Evolutionary conservation across 2,888 invertebrate species (phyloP).

Genomic region (Capitulum mitella): DNA sequence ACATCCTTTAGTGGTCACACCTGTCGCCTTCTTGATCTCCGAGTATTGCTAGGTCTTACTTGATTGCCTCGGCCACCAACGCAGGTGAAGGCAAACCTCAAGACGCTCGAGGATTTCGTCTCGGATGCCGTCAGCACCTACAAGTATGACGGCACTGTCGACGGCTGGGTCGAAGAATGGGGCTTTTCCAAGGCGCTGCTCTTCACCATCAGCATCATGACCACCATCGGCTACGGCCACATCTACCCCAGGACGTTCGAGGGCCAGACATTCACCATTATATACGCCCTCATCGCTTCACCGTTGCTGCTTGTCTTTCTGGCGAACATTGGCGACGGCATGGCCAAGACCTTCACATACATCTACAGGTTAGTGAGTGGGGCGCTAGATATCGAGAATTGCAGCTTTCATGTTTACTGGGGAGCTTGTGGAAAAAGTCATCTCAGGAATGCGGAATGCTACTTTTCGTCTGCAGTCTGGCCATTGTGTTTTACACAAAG

Average conservation of each 20-base stretch:
- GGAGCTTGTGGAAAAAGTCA: too few species aligned
- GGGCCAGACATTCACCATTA: conserved; percentile 37
- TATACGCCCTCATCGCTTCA: conserved; percentile 38
- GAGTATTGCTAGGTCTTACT: neutral
- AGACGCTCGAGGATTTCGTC: conserved; percentile 37
- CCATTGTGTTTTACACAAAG: too few species aligned
- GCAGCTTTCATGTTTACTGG: too few species aligned
- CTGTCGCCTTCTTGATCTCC: neutral
- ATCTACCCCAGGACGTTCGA: conserved; percentile 38
- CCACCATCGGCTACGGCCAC: conserved; percentile 40
- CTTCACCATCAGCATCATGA: conserved; percentile 40
- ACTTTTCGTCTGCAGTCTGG: too few species aligned
- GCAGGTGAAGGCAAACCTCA: conserved; percentile 36
- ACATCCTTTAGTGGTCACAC: neutral
- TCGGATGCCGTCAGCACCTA: conserved; percentile 35
- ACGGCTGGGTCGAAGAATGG: conserved; percentile 38
- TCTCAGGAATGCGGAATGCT: too few species aligned
- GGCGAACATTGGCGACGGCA: conserved; percentile 37
- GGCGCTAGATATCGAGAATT: too few species aligned
- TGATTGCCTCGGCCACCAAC: neutral
- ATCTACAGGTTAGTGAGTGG: conserved; percentile 36
- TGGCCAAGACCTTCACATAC: conserved; percentile 37
- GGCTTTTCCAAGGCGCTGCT: conserved; percentile 39
- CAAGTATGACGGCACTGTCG: conserved; percentile 38
- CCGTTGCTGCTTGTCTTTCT: conserved; percentile 38